phyloP scores from a whole-genome alignment of 2,888 invertebrate species.

The Coenonympha arcania region DNA sequence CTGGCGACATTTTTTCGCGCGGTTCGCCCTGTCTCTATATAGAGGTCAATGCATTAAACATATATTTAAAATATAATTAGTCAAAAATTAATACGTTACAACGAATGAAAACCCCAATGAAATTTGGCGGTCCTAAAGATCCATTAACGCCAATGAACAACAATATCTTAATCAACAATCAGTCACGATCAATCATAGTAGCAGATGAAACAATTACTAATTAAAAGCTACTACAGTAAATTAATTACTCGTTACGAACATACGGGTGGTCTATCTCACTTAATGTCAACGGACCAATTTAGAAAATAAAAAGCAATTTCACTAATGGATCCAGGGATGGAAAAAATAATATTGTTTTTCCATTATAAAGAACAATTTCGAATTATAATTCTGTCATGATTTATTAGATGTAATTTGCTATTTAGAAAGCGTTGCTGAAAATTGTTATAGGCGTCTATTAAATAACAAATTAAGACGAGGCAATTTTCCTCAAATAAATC shows the following conservation, averaged over 20 bases:
- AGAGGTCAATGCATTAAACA: too few species aligned
- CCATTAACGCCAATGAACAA: not conserved
- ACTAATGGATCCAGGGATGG: constrained; percentile 27
- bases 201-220: constrained; percentile 25
- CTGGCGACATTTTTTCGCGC: too few species aligned
- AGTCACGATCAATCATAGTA: constrained; percentile 27
- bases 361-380: not conserved
- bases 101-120: too few species aligned
- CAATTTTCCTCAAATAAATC: too few species aligned
- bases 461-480: too few species aligned
- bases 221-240: constrained; percentile 28
- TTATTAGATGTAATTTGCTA: not conserved
- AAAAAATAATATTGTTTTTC: not conserved
- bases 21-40: too few species aligned
- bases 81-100: too few species aligned
- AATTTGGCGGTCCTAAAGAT: not conserved
- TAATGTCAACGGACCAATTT: constrained; percentile 12
- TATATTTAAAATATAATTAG: too few species aligned
- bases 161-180: not conserved
- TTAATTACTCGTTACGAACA: constrained; percentile 37
- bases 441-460: too few species aligned
- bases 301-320: constrained; percentile 28
- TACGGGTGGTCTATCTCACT: constrained; percentile 37
- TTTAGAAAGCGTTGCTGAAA: too few species aligned
- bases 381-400: not conserved